Percentiles rank a stretch among this genome's conserved stretches.
These are phyloP conservation scores for Cyclopterus lumpus DNA, from an alignment of 2,797 vertebrate genomes.

Conservation along the genomic window DNA sequence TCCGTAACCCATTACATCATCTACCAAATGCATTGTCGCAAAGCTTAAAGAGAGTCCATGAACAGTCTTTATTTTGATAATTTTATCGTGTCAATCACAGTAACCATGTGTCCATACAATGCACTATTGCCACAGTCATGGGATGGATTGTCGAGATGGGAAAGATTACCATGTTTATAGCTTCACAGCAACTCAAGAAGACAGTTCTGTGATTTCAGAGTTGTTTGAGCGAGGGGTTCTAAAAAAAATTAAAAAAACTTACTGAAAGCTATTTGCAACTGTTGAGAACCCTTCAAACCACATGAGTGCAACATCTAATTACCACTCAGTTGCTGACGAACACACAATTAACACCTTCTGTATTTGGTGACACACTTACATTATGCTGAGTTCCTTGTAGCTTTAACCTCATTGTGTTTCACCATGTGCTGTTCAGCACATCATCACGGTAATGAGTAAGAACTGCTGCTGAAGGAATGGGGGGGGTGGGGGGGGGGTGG, in stretches of 20 bases:
- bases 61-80: background rate
- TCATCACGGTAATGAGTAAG: background rate
- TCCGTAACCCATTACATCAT: background rate
- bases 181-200: background rate
- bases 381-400: background rate
- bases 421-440: background rate
- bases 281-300: background rate
- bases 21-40: background rate
- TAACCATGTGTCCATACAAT: background rate
- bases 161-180: background rate
- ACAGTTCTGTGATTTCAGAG: too few species aligned
- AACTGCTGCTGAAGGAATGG: background rate
- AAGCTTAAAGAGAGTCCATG: background rate
- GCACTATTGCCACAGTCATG: background rate
- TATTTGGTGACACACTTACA: background rate
- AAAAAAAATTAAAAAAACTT: background rate
- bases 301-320: background rate
- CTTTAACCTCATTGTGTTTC: background rate
- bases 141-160: background rate
- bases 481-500: too few species aligned
- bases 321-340: constrained; percentile 11
- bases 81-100: background rate
- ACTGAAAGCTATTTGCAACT: constrained; percentile 1
- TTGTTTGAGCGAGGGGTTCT: background rate
- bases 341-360: constrained; percentile 1